Base-by-base conservation (phyloP, 2,888 invertebrate species). In the Girardia tigrina region DNA sequence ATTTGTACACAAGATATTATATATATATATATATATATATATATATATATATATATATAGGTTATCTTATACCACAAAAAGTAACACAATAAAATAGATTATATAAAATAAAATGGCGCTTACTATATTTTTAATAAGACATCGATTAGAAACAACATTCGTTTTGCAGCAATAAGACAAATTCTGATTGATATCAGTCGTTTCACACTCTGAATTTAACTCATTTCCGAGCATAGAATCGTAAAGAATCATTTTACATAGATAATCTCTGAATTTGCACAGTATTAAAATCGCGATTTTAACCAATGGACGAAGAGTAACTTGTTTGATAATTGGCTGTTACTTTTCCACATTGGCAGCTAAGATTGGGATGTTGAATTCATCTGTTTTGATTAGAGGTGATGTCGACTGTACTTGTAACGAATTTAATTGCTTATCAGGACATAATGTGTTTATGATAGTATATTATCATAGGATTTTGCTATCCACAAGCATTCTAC, bases 61-160 rank as follows among this genome's bases (percentile, higher is more conserved):
- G n/a, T n/a, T n/a, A n/a, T n/a, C n/a, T n/a, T n/a, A n/a, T n/a
- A n/a, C n/a, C n/a, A n/a, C n/a, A n/a, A n/a, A n/a, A n/a, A n/a
- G n/a, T n/a, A n/a, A n/a, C n/a, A n/a, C n/a, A n/a, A n/a, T n/a
- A n/a, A n/a, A n/a, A n/a, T n/a, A n/a, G n/a, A n/a, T n/a, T n/a
- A n/a, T n/a, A n/a, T n/a, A 36, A 36, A 36, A 36, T 12, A 36
- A 8, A 36, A 36, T 36, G 8, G 8, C 36, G 23, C 56, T 56
- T 56, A 56, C 56, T 56, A 56, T 56, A 56, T n/a, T 56, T 16
- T 56, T 56, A n/a, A 56, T 56, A n/a, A 56, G 56, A n/a, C 56
- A 56, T 56, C 56, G 4, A 56, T n/a, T 20, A 6, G 56, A 56
- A 12, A 23, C 4, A 12, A 2, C 4, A n/a, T 56, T 56, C 4